Evolutionary conservation across 2,113 vertebrate species (phyloP).

Genomic region (Ictidomys tridecemlineatus): DNA sequence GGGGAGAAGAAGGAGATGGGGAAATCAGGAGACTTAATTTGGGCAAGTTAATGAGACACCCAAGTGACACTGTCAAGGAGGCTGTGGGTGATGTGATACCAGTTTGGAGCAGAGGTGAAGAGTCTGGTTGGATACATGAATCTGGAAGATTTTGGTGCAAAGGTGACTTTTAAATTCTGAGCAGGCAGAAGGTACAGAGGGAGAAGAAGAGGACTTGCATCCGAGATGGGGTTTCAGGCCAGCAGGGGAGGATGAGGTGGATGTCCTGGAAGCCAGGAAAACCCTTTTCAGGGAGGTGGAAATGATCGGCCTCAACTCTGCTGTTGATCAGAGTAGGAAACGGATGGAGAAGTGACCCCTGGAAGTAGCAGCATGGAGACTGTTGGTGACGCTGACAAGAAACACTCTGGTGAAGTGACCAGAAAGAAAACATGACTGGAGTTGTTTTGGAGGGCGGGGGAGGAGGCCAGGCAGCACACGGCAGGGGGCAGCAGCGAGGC

Average conservation of each 20-base stretch:
- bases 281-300: not conserved
- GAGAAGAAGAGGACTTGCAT: not conserved
- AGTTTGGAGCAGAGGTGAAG: not conserved
- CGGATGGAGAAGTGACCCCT: not conserved
- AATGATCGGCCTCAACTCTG: not conserved
- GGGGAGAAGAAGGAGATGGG: too few relatives aligned
- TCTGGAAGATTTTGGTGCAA: not conserved
- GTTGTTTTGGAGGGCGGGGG: not conserved
- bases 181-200: not conserved
- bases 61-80: not conserved
- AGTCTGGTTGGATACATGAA: too few relatives aligned
- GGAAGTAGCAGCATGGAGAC: not conserved
- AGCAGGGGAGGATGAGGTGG: not conserved
- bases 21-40: not conserved
- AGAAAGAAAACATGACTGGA: not conserved
- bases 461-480: too few relatives aligned
- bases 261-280: not conserved
- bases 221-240: not conserved
- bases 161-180: not conserved
- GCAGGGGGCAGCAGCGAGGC: too few relatives aligned
- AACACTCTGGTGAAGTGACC: not conserved
- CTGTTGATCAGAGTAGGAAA: not conserved
- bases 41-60: not conserved
- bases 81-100: not conserved
- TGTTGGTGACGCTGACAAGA: not conserved